Evolutionary conservation across 2,888 invertebrate species (phyloP), one percentile per base, ranked within the genome.

Genomic region (Ypsolopha scabrella): DNA sequence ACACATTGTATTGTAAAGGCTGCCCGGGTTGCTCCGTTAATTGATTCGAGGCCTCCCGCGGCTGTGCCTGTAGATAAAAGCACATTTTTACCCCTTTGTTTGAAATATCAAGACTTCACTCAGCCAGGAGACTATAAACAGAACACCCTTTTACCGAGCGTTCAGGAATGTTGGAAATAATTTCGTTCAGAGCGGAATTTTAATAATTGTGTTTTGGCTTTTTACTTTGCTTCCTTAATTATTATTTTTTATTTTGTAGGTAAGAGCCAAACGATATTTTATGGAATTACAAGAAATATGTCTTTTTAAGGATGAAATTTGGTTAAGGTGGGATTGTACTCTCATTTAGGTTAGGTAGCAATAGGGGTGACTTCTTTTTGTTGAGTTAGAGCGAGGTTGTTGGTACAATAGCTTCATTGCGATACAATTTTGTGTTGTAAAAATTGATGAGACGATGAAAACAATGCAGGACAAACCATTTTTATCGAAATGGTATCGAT

Each of bases 91-190:
- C 48, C 51, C 58, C 55, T 67, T 72, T 68, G 66, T 68, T 72
- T 69, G 60, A 70, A 72, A 72, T 72, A 72, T 71, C 68, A 67
- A 50, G 14, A 52, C 39, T 52, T 52, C 46, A 6, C 44, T 11
- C 46, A 33, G 2, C 38, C 14, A 43, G 46, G 51, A 51, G 48
- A 48, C 51, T 51, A 52, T 55, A 53, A 53, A 71, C 67, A 68
- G 62, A 60, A 61, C 59, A 68, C 68, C 69, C 67, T 70, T 72
- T 66, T 67, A 65, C 59, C 62, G 62, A 67, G 67, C 68, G 72
- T 69, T 72, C 63, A 64, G 66, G 63, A 63, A 67, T 63, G 58
- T 61, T 63, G 67, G 64, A 62, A 70, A 72, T 65, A 68, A 70
- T 51, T 24, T 45, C 45, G 44, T 35, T 34, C n/a, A 4, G 6